Evolutionary conservation across 2,113 vertebrate species (phyloP).

Genomic region (Rhea pennata): DNA sequence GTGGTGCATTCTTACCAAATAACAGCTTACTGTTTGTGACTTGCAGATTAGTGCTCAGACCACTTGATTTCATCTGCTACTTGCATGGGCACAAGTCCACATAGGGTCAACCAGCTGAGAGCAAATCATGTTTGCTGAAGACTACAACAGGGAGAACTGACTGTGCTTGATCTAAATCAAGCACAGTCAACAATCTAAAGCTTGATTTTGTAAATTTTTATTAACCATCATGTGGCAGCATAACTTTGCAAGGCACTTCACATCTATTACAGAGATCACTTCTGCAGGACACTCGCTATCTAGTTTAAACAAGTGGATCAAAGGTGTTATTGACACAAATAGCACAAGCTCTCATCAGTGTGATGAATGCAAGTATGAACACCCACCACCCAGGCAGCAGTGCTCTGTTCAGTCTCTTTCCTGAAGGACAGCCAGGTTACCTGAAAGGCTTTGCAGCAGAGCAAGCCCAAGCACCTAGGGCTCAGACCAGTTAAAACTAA

Average conservation of each 20-base stretch:
- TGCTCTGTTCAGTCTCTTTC: not conserved
- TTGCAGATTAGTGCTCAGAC: slow-evolving; percentile 33
- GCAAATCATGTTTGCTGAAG: not conserved
- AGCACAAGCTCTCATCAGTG: not conserved
- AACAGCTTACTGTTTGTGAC: slow-evolving; percentile 58
- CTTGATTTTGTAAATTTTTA: not conserved
- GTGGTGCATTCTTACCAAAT: slow-evolving; percentile 38
- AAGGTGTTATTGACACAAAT: slow-evolving; percentile 22
- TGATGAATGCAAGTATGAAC: not conserved
- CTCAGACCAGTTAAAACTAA: not conserved
- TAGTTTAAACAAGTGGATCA: slow-evolving; percentile 9
- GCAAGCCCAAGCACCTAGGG: not conserved
- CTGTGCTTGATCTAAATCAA: not conserved
- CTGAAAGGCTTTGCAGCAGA: not conserved
- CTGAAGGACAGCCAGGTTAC: not conserved
- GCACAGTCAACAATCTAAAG: not conserved
- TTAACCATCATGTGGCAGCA: not conserved
- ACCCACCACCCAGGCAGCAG: not conserved
- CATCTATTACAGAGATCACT: not conserved
- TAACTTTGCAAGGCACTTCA: not conserved
- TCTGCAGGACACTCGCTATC: not conserved
- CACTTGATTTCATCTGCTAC: slow-evolving; percentile 44
- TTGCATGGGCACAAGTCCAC: slow-evolving; percentile 23
- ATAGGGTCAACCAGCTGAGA: slow-evolving; percentile 26
- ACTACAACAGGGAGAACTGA: not conserved